A percentile compares a stretch with the other conserved stretches of the same genome.
Evolutionary conservation across 2,888 invertebrate species (phyloP).

Genomic region (Drosophila siamana): DNA sequence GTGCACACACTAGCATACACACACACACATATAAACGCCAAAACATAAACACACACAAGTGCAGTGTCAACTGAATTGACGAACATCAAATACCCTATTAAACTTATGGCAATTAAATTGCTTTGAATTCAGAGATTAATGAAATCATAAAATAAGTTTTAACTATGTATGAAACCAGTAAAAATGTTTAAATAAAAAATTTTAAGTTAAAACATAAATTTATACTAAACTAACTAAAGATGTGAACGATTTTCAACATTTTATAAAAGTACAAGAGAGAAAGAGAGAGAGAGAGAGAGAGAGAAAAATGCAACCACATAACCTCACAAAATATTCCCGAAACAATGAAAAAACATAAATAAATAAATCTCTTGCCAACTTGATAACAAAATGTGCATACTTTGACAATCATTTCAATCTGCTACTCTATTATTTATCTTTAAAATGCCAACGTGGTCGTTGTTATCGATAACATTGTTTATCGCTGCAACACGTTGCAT

Average conservation of each 20-base stretch:
- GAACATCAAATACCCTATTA: conserved; percentile 1
- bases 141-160: too few relatives aligned
- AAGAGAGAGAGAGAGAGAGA: too few relatives aligned
- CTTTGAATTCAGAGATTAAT: too few relatives aligned
- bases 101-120: too few relatives aligned
- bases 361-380: background rate
- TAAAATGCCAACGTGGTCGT: conserved; percentile 60
- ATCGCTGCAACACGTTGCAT: conserved; percentile 51
- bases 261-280: too few relatives aligned
- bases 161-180: too few relatives aligned
- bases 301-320: background rate
- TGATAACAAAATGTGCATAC: background rate
- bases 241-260: too few relatives aligned
- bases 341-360: background rate
- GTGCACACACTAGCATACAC: conserved; percentile 22
- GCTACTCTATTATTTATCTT: conserved; percentile 5
- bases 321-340: background rate
- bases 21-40: background rate
- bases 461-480: conserved; percentile 74
- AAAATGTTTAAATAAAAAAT: too few relatives aligned
- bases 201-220: too few relatives aligned
- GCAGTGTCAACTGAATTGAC: background rate
- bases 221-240: too few relatives aligned
- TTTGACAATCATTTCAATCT: background rate
- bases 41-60: conserved; percentile 4